These are phyloP conservation scores for Spheniscus mendiculus DNA, from an alignment of 2,113 vertebrate genomes.

Conservation along the genomic window DNA sequence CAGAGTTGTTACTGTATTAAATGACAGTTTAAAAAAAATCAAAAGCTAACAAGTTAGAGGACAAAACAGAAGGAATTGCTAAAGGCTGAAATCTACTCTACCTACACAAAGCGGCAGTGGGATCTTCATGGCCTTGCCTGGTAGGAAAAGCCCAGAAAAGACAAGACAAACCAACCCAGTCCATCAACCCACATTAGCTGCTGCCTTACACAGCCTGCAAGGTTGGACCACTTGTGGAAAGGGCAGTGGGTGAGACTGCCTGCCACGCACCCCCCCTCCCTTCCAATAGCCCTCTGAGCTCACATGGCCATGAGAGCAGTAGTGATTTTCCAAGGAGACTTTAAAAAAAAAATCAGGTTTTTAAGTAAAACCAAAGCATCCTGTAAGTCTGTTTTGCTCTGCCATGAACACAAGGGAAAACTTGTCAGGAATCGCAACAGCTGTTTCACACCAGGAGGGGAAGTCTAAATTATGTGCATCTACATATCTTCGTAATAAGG, in stretches of 20 bases:
- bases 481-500: background rate
- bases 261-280: background rate
- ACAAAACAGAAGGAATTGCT: background rate
- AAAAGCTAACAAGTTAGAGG: background rate
- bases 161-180: background rate
- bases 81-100: background rate
- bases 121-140: background rate
- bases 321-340: background rate
- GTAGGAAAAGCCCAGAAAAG: background rate
- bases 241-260: background rate
- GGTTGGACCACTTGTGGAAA: background rate
- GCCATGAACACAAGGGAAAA: background rate
- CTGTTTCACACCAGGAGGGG: background rate
- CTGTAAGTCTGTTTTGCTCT: background rate
- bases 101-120: background rate
- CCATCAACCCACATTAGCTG: background rate
- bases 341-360: background rate
- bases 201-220: background rate
- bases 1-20: background rate
- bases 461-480: background rate
- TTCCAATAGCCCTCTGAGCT: background rate
- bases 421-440: accelerated
- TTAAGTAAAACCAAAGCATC: background rate
- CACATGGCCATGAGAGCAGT: accelerated
- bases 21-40: background rate